Evolutionary conservation across 2,797 vertebrate species (phyloP), one percentile per base, ranked within the genome.

Genomic region (Sebastes iracundus): DNA sequence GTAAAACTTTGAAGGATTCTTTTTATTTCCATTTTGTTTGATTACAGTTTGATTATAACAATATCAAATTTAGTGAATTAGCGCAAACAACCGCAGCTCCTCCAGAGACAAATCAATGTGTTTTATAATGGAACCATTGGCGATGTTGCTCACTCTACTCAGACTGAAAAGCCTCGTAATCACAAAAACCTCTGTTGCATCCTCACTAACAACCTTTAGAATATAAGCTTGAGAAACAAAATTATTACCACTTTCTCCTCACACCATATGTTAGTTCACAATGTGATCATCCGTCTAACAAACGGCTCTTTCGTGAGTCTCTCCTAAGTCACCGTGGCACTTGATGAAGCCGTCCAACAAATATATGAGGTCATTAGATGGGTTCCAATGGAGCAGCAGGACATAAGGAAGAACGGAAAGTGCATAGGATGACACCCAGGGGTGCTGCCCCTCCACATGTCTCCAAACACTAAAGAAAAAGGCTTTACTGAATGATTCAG

Each of bases 291-390:
- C 10, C n/a, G 8, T 81, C 64, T 72, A 2, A 28, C 6, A 72
- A 76, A 66, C 2, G 0, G 25, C 74, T 68, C 60, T 67, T 74
- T 22, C 33, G 52, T 59, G 79, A 76, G 33, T 55, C 30, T 33
- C 66, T 68, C 38, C 18, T 46, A 61, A 65, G 60, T 77, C 59
- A 46, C 11, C 2, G 8, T 49, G 32, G 72, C 69, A 22, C 35
- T 82, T 30, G 35, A 75, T 42, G 62, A 63, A 63, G 67, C 32
- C 9, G 14, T 59, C 2, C 6, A 55, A 62, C 46, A 84, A 81
- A 92, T 64, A 80, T 4, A 82, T 82, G 74, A 70, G 64, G 49
- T 81, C 64, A 84, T 89, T 84, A 91, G 60, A 75, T 12, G 2
- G n/a, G 23, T 77, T 80, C 38, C 67, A 87, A 79, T 62, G 20